Evolutionary conservation across 1,140 invertebrate genomes (phyloP).

Genomic region (Neodiprion pinetum): DNA sequence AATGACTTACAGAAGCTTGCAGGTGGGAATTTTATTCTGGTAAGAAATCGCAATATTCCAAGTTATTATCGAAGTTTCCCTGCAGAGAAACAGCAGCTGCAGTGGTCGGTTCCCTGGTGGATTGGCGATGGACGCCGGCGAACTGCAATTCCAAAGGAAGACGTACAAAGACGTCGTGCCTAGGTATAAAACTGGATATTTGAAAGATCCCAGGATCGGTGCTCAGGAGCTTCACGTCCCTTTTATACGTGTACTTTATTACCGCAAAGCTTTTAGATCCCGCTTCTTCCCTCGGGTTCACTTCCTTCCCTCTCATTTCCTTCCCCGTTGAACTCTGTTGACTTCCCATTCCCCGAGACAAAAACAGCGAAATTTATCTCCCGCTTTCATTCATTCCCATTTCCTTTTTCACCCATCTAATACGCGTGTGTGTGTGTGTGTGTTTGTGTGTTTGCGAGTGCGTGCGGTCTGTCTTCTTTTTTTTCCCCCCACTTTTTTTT

Average conservation of each 20-base stretch:
- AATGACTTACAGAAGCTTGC: too few species aligned
- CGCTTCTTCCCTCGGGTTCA: neutral
- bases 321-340: too few species aligned
- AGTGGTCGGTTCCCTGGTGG: too few species aligned
- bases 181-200: neutral
- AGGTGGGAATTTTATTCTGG: too few species aligned
- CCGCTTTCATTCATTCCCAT: neutral
- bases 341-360: neutral
- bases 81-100: too few species aligned
- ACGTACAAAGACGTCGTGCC: too few species aligned
- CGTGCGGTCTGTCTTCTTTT: neutral
- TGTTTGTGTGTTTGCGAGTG: too few species aligned
- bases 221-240: neutral
- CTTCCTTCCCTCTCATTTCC: neutral
- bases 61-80: too few species aligned
- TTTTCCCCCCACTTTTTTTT: neutral
- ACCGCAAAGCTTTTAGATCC: neutral
- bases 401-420: neutral
- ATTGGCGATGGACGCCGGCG: too few species aligned
- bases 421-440: too few species aligned
- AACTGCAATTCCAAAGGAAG: too few species aligned
- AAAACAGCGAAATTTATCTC: neutral
- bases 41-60: too few species aligned
- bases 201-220: neutral
- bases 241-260: conserved; percentile 1